A percentile compares a stretch with the other conserved stretches of the same genome.
phyloP scores from a whole-genome alignment of 2,113 vertebrate species.

The Neomonachus schauinslandi region DNA sequence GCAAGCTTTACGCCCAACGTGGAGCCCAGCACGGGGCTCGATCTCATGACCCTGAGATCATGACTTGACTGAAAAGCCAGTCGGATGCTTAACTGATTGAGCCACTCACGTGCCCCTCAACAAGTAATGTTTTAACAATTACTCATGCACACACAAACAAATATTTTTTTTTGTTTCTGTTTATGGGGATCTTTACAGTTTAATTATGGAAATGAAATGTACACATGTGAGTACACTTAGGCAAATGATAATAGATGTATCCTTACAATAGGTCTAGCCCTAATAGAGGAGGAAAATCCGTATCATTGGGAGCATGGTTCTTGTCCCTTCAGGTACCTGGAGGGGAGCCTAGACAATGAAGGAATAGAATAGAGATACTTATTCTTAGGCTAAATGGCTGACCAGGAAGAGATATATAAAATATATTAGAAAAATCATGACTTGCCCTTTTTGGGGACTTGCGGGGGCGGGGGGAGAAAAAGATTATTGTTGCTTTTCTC shows the following conservation, averaged over 20 bases:
- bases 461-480: neutral
- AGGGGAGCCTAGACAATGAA: neutral
- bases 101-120: neutral
- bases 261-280: neutral
- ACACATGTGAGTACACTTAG: neutral
- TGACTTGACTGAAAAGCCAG: neutral
- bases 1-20: neutral
- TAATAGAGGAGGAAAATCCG: neutral
- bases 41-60: neutral
- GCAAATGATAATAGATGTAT: neutral
- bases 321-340: neutral
- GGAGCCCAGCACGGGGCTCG: neutral
- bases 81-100: neutral
- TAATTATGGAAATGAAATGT: slow-evolving; percentile 7
- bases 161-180: neutral
- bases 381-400: neutral
- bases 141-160: neutral
- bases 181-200: neutral
- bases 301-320: neutral
- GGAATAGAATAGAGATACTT: neutral
- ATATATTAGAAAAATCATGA: neutral
- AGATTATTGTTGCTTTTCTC: neutral
- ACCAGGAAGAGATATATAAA: neutral
- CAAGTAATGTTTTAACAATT: neutral
- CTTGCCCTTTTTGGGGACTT: neutral